Percentiles rank a stretch among this genome's conserved stretches.
These are phyloP conservation scores for Pseudomyrmex concolor DNA, from an alignment of 1,140 invertebrate species.

Conservation along the genomic window DNA sequence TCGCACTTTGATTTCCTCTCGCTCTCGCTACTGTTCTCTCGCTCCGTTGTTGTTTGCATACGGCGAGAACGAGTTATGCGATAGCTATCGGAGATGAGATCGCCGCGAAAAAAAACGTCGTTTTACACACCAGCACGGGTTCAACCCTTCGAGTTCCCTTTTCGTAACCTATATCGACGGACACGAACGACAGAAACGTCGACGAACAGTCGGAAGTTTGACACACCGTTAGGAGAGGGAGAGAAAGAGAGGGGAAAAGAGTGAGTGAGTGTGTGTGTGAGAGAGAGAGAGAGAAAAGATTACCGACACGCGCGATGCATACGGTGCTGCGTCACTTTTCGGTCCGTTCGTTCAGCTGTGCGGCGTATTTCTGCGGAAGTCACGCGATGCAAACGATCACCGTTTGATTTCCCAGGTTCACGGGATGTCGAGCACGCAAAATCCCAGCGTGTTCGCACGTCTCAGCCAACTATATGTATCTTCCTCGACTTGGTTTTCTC, in stretches of 20 bases:
- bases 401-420: background rate
- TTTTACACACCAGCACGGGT: conserved; percentile 11
- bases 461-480: background rate
- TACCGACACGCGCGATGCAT: conserved; percentile 64
- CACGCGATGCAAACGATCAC: conserved; percentile 11
- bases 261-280: background rate
- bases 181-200: conserved; percentile 25
- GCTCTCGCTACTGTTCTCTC: conserved; percentile 1
- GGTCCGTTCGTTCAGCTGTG: conserved; percentile 35
- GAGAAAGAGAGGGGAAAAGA: conserved; percentile 5
- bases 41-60: background rate
- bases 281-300: conserved; percentile 28
- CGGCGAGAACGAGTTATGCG: background rate
- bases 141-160: background rate
- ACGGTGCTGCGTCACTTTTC: conserved; percentile 72
- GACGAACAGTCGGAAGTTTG: conserved; percentile 53
- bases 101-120: background rate
- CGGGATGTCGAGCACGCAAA: background rate
- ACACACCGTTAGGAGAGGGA: conserved; percentile 34
- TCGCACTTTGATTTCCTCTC: conserved; percentile 16
- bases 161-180: conserved; percentile 47
- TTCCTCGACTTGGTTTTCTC: conserved; percentile 29
- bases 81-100: background rate
- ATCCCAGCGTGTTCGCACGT: conserved; percentile 22
- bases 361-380: background rate